Evolutionary conservation across 2,797 vertebrate species (phyloP).

Genomic region (Antrozous pallidus): DNA sequence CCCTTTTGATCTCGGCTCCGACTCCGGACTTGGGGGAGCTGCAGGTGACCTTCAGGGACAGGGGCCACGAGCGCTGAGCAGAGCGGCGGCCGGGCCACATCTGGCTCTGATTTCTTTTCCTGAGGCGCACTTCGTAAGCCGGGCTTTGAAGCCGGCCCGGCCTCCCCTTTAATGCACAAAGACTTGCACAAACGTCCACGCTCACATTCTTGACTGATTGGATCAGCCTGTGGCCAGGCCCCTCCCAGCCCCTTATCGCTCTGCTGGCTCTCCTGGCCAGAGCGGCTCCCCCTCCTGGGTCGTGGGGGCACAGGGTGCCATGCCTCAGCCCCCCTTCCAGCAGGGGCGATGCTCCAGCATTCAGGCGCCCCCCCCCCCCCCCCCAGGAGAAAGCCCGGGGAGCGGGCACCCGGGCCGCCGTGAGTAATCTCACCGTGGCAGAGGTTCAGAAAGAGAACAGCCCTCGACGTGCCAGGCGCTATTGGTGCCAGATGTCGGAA

Average conservation of each 20-base stretch:
- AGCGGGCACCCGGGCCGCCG: constrained; percentile 84
- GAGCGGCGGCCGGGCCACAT: constrained; percentile 86
- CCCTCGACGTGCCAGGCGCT: constrained; percentile 85
- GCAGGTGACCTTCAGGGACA: constrained; percentile 80
- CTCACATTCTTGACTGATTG: constrained; percentile 92
- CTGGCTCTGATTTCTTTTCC: constrained; percentile 97
- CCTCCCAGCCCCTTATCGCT: constrained; percentile 67
- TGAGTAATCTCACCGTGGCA: constrained; percentile 91
- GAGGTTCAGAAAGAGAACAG: constrained; percentile 89
- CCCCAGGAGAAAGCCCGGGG: neutral
- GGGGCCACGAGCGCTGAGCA: constrained; percentile 64
- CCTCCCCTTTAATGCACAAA: constrained; percentile 95
- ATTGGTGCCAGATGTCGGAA: constrained; percentile 93
- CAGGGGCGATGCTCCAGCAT: no score
- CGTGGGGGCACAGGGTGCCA: constrained; percentile 23
- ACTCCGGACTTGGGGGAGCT: constrained; percentile 80
- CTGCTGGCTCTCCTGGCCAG: neutral
- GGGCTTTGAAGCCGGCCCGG: constrained; percentile 91
- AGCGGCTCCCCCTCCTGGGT: neutral
- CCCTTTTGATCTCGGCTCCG: constrained; percentile 81
- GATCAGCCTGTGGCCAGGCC: constrained; percentile 87
- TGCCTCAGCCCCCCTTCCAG: neutral
- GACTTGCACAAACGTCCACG: constrained; percentile 88
- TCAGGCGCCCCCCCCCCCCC: rapidly evolving
- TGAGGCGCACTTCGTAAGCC: constrained; percentile 95